These are phyloP conservation scores for Callyntrura sp. DNA, from an alignment of 2,888 invertebrate genomes.

Conservation along the genomic window DNA sequence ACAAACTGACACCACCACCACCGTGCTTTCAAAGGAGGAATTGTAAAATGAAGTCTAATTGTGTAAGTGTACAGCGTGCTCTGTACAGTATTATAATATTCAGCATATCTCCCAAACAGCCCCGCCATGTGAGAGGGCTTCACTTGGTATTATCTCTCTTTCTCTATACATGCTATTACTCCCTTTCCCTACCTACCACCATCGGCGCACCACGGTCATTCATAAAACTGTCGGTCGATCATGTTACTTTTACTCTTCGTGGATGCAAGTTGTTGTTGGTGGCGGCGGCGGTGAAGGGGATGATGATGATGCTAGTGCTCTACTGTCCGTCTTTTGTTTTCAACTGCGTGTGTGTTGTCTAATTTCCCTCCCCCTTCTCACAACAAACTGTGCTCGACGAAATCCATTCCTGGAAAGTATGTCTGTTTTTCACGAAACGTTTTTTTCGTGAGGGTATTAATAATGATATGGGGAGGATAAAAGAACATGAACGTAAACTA, in stretches of 20 bases:
- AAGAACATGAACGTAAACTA: slow-evolving; percentile 13
- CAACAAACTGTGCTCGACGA: background rate
- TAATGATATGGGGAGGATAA: background rate
- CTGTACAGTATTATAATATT: slow-evolving; percentile 28
- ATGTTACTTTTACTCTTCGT: background rate
- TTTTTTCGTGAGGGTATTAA: background rate
- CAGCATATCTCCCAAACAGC: background rate
- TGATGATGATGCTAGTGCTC: background rate
- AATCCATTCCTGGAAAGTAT: slow-evolving; percentile 46
- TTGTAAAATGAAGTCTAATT: background rate
- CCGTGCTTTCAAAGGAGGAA: background rate
- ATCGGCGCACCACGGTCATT: slow-evolving; percentile 40
- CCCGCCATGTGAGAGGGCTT: background rate
- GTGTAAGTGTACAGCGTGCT: too few relatives aligned
- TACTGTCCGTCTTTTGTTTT: slow-evolving; percentile 34
- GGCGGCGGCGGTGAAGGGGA: slow-evolving; percentile 3
- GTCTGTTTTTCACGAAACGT: slow-evolving; percentile 40
- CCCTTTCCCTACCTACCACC: too few relatives aligned
- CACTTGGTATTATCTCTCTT: background rate
- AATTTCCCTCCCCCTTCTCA: slow-evolving; percentile 39
- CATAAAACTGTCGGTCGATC: slow-evolving; percentile 52
- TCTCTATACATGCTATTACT: too few relatives aligned
- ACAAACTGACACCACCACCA: slow-evolving; percentile 18
- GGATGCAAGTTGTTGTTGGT: slow-evolving; percentile 30
- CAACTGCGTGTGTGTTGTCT: slow-evolving; percentile 4